Base-by-base conservation (phyloP, 2,113 vertebrate species). In the Eira barbara region DNA sequence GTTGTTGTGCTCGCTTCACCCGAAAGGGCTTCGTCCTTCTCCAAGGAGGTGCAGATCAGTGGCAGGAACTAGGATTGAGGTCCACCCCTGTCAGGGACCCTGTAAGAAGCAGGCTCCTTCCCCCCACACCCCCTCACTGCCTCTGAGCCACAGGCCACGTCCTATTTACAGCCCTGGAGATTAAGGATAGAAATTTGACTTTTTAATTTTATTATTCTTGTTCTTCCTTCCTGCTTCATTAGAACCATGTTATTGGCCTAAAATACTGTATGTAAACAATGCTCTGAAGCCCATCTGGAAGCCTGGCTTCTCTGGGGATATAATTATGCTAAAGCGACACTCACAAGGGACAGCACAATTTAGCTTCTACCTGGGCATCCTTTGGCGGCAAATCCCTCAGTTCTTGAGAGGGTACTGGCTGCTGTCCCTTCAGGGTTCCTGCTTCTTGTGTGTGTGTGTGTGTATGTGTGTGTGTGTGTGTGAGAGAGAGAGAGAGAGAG, bases 181-280 rank as follows among this genome's bases (percentile, higher is more conserved):
- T 97, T 91, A 97, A 97, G 85, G 88, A 76, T 0, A 11, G 88
- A 88, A 95, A 97, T 98, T 93, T 97, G 94, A 97, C 97, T 97
- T 97, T 97, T 98, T 96, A 97, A 97, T 98, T 97, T 97, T 97
- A 85, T 98, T 96, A 93, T 94, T 96, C 95, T 97, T 96, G 94
- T 97, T 98, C 91, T 97, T 97, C 57, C 95, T 98, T 97, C 95
- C 92, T 97, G 88, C 96, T 96, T 98, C 97, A 97, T 98, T 97
- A 98, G 95, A 97, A 94, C 11, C n/a, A 67, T 95, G 91, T 97
- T 97, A 97, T 73, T 95, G 96, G 80, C 69, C 85, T 91, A 93
- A 95, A 97, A 97, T 95, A 78, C 86, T 82, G 89, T 79, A 52
- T 95, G 81, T 91, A 94, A 96, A 96, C 11, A 34, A 88, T 97